Base-by-base conservation (phyloP, 2,888 invertebrate genomes). In the Drosophila formosana region DNA sequence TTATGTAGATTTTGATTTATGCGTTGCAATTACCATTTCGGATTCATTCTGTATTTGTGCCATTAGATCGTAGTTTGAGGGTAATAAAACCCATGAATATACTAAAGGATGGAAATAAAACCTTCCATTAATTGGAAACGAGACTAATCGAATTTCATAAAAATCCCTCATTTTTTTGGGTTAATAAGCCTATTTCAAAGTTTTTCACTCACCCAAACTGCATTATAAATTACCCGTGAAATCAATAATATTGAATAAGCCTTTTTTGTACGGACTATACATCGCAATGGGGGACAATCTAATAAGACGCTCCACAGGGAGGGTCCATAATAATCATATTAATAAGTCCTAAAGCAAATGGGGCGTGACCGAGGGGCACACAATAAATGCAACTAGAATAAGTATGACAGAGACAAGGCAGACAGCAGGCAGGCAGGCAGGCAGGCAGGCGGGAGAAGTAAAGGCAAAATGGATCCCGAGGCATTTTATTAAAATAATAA, bases 401-500 rank as follows among this genome's bases (percentile, higher is more conserved):
- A 57, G 49, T 67, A 64, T 61, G 68, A 55, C 58, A 80, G 62
- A 66, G 53, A 50, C 34, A 47, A 55, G 51, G 43, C 9, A 11
- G 57, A 8, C 39, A 3, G 23, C 6, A 13, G 25, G 11, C n/a
- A n/a, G n/a, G n/a, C n/a, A 37, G 28, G 26, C 8, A 3, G 28
- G 8, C 7, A 3, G n/a, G n/a, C 4, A 18, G 5, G n/a, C 32
- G n/a, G 53, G 25, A 18, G n/a, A 4, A 55, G 43, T 34, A 23
- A 62, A 46, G 64, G 65, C 69, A 68, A 72, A 75, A 81, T 60
- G 81, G 66, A 84, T 64, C 60, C 66, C 64, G 65, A 64, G 83
- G 74, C 88, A 64, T 80, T 88, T 89, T 84, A 88, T 84, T 85
- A 89, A 88, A 89, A 84, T 84, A 84, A 84, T 84, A 84, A 84